These are phyloP conservation scores for Ophraella communa DNA, from an alignment of 2,888 invertebrate species.

Conservation along the genomic window DNA sequence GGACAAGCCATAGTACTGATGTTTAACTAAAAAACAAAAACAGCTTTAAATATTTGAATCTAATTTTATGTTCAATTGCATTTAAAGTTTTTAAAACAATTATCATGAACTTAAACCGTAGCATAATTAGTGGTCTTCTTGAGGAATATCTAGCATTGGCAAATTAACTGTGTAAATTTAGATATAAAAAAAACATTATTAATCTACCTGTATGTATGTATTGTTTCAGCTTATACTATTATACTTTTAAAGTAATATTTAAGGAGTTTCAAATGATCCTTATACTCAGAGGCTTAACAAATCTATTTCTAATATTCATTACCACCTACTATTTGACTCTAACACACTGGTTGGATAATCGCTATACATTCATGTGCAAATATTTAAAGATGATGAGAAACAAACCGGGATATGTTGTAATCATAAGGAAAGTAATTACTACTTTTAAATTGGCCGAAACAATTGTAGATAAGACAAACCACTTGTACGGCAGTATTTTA, in stretches of 20 bases:
- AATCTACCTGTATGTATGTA: neutral
- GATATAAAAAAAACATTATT: too few relatives aligned
- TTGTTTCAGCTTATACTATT: neutral
- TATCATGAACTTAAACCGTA: too few relatives aligned
- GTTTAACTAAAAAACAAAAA: too few relatives aligned
- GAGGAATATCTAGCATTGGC: too few relatives aligned
- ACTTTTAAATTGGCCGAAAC: neutral
- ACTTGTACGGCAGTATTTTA: neutral
- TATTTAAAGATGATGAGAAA: neutral
- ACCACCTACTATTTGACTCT: constrained; percentile 5
- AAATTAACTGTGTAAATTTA: too few relatives aligned
- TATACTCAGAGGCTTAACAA: neutral
- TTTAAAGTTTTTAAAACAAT: too few relatives aligned
- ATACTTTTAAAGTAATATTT: neutral
- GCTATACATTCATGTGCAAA: constrained; percentile 4
- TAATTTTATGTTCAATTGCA: too few relatives aligned
- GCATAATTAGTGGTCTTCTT: too few relatives aligned
- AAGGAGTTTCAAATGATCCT: neutral
- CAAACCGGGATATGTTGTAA: neutral
- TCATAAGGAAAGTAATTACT: neutral
- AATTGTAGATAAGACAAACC: neutral
- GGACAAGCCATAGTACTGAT: too few relatives aligned
- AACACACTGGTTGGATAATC: constrained; percentile 14
- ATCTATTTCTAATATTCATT: neutral
- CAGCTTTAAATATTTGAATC: too few relatives aligned